Percentiles rank a stretch among this genome's conserved stretches.
phyloP scores from a whole-genome alignment of 2,113 vertebrate species.

The Hippocampus guttulatus region DNA sequence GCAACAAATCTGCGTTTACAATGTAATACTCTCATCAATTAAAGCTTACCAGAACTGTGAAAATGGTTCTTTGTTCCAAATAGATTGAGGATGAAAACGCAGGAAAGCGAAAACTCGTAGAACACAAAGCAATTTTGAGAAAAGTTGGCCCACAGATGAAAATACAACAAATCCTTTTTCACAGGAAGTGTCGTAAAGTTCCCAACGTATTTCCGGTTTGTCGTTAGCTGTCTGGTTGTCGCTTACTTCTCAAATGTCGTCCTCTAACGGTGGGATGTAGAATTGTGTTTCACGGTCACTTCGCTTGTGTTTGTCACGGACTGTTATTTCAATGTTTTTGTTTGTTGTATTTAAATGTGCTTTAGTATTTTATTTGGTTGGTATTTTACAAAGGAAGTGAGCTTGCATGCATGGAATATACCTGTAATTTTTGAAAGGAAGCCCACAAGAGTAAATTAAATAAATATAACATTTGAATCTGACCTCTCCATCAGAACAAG shows the following conservation, averaged over 20 bases:
- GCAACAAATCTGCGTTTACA: background rate
- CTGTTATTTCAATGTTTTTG: too few relatives aligned
- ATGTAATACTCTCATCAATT: background rate
- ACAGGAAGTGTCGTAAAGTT: slow-evolving; percentile 29
- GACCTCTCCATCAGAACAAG: background rate
- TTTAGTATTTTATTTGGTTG: too few relatives aligned
- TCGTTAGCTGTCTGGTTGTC: background rate
- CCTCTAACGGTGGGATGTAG: slow-evolving; percentile 21
- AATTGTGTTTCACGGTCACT: background rate
- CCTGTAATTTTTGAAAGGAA: too few relatives aligned
- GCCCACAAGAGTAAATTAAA: too few relatives aligned
- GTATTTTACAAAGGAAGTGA: too few relatives aligned
- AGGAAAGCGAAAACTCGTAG: background rate
- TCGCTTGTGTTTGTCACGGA: too few relatives aligned
- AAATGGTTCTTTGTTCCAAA: background rate
- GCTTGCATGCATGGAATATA: too few relatives aligned
- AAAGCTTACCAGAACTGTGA: background rate
- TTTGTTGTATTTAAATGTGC: too few relatives aligned
- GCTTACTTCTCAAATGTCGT: slow-evolving; percentile 20
- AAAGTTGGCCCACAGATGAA: background rate
- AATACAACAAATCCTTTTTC: background rate
- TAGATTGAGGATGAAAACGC: background rate
- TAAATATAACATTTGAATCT: background rate
- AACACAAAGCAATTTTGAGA: background rate
- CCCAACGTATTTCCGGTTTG: slow-evolving; percentile 1